Percentiles rank a stretch among this genome's conserved stretches.
Evolutionary conservation across 2,113 vertebrate genomes (phyloP).

Genomic region (Neoarius graeffei): DNA sequence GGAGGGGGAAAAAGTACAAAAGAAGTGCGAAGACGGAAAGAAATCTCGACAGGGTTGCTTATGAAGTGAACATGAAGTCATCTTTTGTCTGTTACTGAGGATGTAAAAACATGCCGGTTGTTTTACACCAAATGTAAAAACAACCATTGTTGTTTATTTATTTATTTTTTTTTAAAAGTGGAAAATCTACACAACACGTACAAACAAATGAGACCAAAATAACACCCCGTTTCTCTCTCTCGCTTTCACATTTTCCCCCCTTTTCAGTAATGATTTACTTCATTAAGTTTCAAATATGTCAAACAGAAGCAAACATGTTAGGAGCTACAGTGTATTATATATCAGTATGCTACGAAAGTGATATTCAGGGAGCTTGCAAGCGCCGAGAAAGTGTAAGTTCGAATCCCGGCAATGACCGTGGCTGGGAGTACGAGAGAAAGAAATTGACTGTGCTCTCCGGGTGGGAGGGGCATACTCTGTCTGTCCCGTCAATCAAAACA

Average conservation of each 20-base stretch:
- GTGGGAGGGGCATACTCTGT: background rate
- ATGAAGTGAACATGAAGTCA: background rate
- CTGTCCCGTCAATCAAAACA: background rate
- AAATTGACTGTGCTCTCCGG: background rate
- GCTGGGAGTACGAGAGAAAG: background rate
- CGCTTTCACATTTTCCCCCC: background rate
- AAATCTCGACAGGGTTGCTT: background rate
- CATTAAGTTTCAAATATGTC: background rate
- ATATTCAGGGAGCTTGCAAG: background rate
- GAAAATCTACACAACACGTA: background rate
- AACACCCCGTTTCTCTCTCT: background rate
- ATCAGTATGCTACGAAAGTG: background rate
- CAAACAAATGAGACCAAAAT: background rate
- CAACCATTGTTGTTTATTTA: background rate
- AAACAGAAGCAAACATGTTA: background rate
- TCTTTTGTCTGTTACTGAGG: background rate
- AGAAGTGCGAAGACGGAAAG: background rate
- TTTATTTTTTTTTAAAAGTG: too few relatives aligned
- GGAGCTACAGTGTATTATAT: background rate
- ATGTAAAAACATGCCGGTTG: background rate
- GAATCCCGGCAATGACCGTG: background rate
- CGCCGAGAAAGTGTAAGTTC: too few relatives aligned
- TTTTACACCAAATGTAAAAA: background rate
- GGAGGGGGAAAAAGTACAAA: background rate
- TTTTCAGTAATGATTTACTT: background rate